Conservation (phyloP, 2,113 vertebrate species). For the Struthidea cinerea region DNA sequence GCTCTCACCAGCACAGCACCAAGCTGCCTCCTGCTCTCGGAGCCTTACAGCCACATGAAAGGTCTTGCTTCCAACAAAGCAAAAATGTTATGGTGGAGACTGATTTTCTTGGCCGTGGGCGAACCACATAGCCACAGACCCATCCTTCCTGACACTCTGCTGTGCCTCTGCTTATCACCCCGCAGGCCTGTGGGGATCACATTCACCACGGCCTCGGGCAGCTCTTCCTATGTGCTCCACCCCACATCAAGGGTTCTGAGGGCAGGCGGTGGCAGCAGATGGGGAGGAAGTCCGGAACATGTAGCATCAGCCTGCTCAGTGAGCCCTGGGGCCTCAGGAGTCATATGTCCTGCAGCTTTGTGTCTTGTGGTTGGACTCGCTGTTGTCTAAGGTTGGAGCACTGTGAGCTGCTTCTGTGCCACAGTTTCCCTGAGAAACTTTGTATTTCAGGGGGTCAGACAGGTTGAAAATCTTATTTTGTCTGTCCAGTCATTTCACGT, state of each 20-base stretch:
- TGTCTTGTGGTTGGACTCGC: not conserved
- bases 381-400: not conserved
- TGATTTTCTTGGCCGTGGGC: not conserved
- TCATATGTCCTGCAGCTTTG: not conserved
- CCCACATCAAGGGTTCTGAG: not conserved
- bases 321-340: not conserved
- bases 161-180: not conserved
- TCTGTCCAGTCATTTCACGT: not conserved
- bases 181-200: not conserved
- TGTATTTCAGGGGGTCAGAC: not conserved
- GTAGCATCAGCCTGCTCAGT: not conserved
- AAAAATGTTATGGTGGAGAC: not conserved
- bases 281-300: not conserved
- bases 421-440: not conserved
- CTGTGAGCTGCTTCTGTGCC: not conserved
- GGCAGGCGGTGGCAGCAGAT: not conserved
- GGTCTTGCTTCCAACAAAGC: not conserved
- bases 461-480: not conserved
- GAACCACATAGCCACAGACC: slow-evolving; percentile 1
- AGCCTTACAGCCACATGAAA: slow-evolving; percentile 1
- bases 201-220: accelerated
- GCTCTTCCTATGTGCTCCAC: not conserved
- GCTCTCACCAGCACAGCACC: not conserved
- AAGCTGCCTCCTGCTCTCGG: not conserved
- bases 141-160: not conserved